phyloP scores from a whole-genome alignment of 2,113 vertebrate genomes.

The Misgurnus anguillicaudatus region DNA sequence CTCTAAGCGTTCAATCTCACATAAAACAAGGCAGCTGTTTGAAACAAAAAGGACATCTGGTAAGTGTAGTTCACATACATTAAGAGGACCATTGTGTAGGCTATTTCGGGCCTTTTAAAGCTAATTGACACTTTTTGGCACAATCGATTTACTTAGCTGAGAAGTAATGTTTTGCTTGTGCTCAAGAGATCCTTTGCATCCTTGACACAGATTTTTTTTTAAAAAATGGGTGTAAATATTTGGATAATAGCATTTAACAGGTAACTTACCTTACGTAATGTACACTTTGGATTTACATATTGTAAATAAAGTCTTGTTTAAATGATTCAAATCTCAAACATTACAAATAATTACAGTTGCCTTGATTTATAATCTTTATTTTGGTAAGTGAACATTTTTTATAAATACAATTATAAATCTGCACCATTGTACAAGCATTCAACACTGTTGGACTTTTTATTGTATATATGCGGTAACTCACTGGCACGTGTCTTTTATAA shows the following conservation, averaged over 20 bases:
- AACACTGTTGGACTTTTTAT: too few relatives aligned
- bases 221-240: not conserved
- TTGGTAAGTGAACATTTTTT: too few relatives aligned
- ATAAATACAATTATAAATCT: too few relatives aligned
- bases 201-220: constrained; percentile 48
- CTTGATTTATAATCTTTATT: not conserved
- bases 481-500: too few relatives aligned
- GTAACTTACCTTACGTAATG: not conserved
- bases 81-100: constrained; percentile 52
- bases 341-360: not conserved
- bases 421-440: too few relatives aligned
- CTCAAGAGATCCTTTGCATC: constrained; percentile 37
- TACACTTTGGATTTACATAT: not conserved
- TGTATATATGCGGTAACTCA: too few relatives aligned
- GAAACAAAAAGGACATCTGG: constrained; percentile 58
- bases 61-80: constrained; percentile 61
- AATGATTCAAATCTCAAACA: not conserved
- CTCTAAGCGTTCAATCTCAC: constrained; percentile 58
- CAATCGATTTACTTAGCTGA: constrained; percentile 61
- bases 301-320: not conserved
- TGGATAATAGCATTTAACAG: not conserved
- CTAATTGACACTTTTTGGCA: constrained; percentile 60
- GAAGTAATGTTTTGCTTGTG: constrained; percentile 54
- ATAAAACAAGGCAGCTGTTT: constrained; percentile 56
- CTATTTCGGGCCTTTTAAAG: constrained; percentile 55